Base-by-base conservation (phyloP, 2,888 invertebrate genomes). In the Colletes collaris region DNA sequence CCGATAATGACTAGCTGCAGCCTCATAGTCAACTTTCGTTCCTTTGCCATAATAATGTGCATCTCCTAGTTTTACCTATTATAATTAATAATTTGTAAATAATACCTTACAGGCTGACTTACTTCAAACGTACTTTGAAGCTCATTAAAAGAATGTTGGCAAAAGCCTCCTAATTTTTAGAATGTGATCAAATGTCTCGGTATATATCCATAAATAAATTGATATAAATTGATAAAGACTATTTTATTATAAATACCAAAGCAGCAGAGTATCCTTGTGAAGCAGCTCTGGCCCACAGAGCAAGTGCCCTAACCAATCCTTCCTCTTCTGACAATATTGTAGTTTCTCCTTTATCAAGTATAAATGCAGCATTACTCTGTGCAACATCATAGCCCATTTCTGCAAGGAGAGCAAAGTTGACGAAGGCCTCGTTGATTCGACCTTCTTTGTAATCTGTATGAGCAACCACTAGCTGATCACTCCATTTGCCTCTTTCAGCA, bases 1-100 rank as follows among this genome's bases (percentile, higher is more conserved):
- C 82, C 98, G 95, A 93, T 99, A 99, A 88, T 98, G 97, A 59
- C 97, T 96, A 0, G 99, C 99, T 0, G 98, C 98, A 3, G 96
- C 95, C 93, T 98, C 98, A 87, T 97, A 97, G 93, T 99, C 99
- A 0, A 96, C 95, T 5, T 95, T 93, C 0, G 99, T 99, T n/a
- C 99, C 99, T 86, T 96, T 95, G 0, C 99, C 99, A 93, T 99
- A 99, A 93, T 99, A 99, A 93, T 99, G 97, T 93, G 99, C 99
- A 93, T 99, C 99, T 0, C 99, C 99, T 13, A 99, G 95, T 94
- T 99, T 99, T 13, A 99, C 97, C 87, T 95, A 85, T 27, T 19
- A 10, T 27, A 58, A 69, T 44, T 50, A 62, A 71, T 40, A 27
- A 0, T 46, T 66, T 44, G 4, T 62, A 8, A 46, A 16, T 16